A percentile compares a stretch with the other conserved stretches of the same genome.
Conservation (phyloP, 2,113 vertebrate species). For the Tilapia sparmanii region DNA sequence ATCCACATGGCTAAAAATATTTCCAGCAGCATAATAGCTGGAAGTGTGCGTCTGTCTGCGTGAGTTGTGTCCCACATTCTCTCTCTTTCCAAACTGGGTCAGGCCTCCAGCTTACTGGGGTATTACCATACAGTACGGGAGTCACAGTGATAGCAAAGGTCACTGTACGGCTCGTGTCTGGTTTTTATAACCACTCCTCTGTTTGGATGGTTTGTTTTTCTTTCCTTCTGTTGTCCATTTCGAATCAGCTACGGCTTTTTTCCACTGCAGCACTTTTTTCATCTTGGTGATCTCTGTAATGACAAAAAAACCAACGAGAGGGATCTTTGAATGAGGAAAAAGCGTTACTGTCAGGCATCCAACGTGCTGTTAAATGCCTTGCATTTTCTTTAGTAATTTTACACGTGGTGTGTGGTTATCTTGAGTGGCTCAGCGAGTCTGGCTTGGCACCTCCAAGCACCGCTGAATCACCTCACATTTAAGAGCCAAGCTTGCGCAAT, state of each 20-base stretch:
- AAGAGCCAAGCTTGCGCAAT: slow-evolving; percentile 9
- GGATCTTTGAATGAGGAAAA: not conserved
- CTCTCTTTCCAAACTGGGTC: slow-evolving; percentile 56
- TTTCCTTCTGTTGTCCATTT: not conserved
- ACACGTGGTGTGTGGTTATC: slow-evolving; percentile 24
- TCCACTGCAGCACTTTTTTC: not conserved
- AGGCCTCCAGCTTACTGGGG: slow-evolving; percentile 48
- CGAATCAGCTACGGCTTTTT: not conserved
- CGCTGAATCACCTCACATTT: slow-evolving; percentile 20
- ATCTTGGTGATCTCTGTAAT: not conserved
- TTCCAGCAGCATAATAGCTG: slow-evolving; percentile 57
- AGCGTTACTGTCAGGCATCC: not conserved
- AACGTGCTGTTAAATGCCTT: not conserved
- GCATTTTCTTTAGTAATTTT: not conserved
- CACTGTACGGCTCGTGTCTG: slow-evolving; percentile 38
- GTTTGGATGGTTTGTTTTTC: not conserved
- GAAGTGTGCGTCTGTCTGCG: slow-evolving; percentile 12
- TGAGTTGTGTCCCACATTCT: slow-evolving; percentile 47
- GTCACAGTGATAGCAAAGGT: slow-evolving; percentile 45
- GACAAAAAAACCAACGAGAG: not conserved
- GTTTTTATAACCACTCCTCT: slow-evolving; percentile 4
- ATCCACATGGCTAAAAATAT: slow-evolving; percentile 55
- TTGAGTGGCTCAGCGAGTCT: not conserved
- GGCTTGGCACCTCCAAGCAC: slow-evolving; percentile 34
- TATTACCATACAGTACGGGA: slow-evolving; percentile 31